Evolutionary conservation across 1,140 invertebrate genomes (phyloP).

Genomic region (Sitodiplosis mosellana): DNA sequence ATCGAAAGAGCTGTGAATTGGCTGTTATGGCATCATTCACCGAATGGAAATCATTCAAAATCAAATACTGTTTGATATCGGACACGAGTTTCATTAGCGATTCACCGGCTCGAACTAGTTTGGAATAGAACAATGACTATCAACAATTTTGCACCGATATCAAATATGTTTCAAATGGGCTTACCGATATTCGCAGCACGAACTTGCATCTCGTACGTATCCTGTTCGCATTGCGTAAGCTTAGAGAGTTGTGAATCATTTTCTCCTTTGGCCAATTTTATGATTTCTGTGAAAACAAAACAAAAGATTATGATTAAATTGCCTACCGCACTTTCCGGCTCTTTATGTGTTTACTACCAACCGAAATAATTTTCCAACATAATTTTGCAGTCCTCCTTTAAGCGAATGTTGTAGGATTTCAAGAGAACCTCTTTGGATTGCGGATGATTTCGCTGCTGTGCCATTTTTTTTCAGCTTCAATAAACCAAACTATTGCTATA

Average conservation of each 20-base stretch:
- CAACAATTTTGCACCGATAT: background rate
- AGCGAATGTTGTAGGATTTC: slow-evolving; percentile 77
- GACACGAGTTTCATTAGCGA: slow-evolving; percentile 91
- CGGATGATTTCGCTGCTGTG: slow-evolving; percentile 43
- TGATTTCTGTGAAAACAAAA: slow-evolving; percentile 52
- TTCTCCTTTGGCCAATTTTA: slow-evolving; percentile 84
- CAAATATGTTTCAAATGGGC: slow-evolving; percentile 10
- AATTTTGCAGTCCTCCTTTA: slow-evolving; percentile 91
- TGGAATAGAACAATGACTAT: slow-evolving; percentile 13
- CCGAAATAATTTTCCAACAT: slow-evolving; percentile 94
- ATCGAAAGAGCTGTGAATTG: slow-evolving; percentile 74
- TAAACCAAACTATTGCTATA: too few relatives aligned
- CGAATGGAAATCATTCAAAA: slow-evolving; percentile 91
- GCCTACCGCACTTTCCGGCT: background rate
- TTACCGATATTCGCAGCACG: slow-evolving; percentile 80
- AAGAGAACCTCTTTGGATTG: slow-evolving; percentile 87
- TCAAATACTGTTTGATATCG: slow-evolving; percentile 91
- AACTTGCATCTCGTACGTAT: slow-evolving; percentile 93
- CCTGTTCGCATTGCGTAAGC: slow-evolving; percentile 83
- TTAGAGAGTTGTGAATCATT: slow-evolving; percentile 73
- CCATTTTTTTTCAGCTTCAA: slow-evolving; percentile 21
- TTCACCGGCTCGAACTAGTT: slow-evolving; percentile 77
- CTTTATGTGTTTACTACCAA: slow-evolving; percentile 21
- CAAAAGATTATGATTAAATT: background rate
- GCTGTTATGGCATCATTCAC: slow-evolving; percentile 89